Conservation (phyloP, 2,888 invertebrate species). For the Eueremaeus valkanovi region DNA sequence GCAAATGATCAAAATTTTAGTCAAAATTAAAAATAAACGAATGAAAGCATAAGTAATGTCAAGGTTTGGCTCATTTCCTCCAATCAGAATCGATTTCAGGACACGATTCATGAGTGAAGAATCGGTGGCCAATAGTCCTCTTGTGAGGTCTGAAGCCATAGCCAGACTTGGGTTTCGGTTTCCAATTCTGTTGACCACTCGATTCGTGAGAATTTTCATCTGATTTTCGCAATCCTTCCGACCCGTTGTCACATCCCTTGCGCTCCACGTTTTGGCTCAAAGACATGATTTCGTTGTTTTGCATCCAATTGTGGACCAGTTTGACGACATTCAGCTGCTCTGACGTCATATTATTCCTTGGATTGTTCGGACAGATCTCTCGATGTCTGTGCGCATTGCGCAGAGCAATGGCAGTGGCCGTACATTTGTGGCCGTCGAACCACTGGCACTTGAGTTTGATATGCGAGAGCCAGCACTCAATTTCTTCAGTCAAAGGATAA, state of each 20-base stretch:
- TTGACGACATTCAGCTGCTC: neutral
- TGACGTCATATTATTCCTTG: neutral
- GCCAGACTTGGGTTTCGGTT: neutral
- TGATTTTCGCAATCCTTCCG: no score
- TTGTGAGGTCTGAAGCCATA: neutral
- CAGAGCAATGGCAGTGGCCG: constrained; percentile 4
- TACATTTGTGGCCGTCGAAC: neutral
- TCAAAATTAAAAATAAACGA: no score
- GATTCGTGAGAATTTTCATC: no score
- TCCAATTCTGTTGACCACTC: no score
- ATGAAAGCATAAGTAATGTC: no score
- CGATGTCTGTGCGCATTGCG: neutral
- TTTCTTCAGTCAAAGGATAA: neutral
- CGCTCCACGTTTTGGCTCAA: no score
- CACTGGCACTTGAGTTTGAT: neutral
- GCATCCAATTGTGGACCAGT: constrained; percentile 1
- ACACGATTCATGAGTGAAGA: neutral
- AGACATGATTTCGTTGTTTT: neutral
- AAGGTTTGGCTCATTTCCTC: neutral
- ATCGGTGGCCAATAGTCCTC: neutral
- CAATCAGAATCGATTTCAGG: neutral
- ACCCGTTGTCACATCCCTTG: no score
- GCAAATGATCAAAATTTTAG: no score
- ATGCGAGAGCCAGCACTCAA: neutral
- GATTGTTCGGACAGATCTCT: constrained; percentile 11